A percentile compares a stretch with the other conserved stretches of the same genome.
Evolutionary conservation across 2,888 invertebrate genomes (phyloP).

Genomic region (Chymomyza procnemis): DNA sequence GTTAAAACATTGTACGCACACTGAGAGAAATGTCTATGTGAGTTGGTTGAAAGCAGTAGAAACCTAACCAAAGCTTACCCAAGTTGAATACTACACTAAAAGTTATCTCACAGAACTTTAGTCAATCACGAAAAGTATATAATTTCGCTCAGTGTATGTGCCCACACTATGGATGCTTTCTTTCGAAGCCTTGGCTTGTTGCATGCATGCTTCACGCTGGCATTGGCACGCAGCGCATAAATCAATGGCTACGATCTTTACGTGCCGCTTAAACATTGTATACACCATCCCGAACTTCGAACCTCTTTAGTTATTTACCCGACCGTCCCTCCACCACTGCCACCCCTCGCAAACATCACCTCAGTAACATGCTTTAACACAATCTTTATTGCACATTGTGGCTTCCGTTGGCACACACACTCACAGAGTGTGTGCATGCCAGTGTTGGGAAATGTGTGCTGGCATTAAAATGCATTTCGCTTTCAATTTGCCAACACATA

Average conservation of each 20-base stretch:
- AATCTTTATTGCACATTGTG: slow-evolving; percentile 70
- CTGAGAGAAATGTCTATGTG: not conserved
- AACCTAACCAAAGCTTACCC: no score
- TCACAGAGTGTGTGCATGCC: slow-evolving; percentile 12
- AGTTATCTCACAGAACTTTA: no score
- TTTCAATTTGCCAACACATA: slow-evolving; percentile 58
- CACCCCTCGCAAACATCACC: slow-evolving; percentile 9
- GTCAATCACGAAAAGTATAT: no score
- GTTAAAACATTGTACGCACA: not conserved
- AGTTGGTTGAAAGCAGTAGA: no score
- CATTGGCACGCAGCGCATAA: slow-evolving; percentile 64
- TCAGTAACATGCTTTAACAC: slow-evolving; percentile 14
- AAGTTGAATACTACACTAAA: no score
- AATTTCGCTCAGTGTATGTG: not conserved
- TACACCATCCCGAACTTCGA: not conserved
- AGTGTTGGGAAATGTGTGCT: slow-evolving; percentile 46
- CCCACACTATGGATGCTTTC: not conserved
- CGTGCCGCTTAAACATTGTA: slow-evolving; percentile 49
- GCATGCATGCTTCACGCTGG: slow-evolving; percentile 69
- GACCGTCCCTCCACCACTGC: no score
- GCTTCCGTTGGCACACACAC: slow-evolving; percentile 50
- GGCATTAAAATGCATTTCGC: slow-evolving; percentile 73
- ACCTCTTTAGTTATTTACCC: slow-evolving; percentile 12
- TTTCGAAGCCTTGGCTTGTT: slow-evolving; percentile 54
- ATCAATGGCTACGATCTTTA: slow-evolving; percentile 74